Conservation (phyloP, 2,113 vertebrate species). For the Alosa alosa region DNA sequence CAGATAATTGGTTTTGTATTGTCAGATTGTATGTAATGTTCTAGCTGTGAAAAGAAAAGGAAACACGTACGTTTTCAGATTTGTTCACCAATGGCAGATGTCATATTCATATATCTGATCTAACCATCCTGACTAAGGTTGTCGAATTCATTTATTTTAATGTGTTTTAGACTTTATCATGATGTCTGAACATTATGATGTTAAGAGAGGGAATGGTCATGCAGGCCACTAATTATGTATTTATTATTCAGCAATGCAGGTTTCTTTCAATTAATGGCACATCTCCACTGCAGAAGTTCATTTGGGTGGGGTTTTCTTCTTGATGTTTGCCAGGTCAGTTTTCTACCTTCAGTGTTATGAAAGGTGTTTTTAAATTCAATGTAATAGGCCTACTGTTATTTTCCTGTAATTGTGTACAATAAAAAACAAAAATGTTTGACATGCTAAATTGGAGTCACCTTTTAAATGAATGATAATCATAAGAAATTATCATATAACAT, state of each 20-base stretch:
- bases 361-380: not conserved
- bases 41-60: not conserved
- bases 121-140: not conserved
- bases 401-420: not conserved
- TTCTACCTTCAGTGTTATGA: not conserved
- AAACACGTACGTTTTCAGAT: not conserved
- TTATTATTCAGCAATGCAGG: no score
- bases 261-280: no score
- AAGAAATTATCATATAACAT: no score
- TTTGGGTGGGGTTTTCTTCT: no score
- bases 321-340: no score
- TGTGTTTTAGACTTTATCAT: not conserved
- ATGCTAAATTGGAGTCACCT: not conserved
- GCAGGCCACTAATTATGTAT: no score
- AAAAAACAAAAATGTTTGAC: not conserved
- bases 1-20: not conserved
- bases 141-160: not conserved
- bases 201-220: not conserved
- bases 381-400: not conserved
- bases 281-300: no score
- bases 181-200: not conserved
- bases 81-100: not conserved
- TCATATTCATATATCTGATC: not conserved
- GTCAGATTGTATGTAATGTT: not conserved
- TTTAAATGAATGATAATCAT: no score